Percentiles rank a stretch among this genome's conserved stretches.
Conservation (phyloP, 1,140 invertebrate species). For the Laupala kohalensis region DNA sequence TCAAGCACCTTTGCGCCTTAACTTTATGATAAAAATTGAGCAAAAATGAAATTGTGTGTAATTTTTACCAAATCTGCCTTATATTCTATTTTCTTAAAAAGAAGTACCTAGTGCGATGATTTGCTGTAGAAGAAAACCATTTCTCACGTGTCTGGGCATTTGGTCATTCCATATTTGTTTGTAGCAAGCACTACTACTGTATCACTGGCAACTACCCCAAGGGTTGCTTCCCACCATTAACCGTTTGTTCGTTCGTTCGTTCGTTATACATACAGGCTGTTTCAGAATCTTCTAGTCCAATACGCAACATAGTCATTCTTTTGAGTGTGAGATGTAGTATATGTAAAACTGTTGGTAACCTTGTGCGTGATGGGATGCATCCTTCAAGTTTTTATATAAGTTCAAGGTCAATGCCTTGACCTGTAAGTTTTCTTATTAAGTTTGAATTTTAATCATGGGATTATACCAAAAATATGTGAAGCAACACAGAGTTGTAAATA, state of each 20-base stretch:
- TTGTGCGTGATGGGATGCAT: conserved; percentile 25
- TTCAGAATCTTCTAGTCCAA: conserved; percentile 18
- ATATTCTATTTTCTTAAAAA: conserved; percentile 46
- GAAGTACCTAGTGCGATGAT: conserved; percentile 24
- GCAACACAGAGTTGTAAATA: not conserved
- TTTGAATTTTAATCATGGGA: not conserved
- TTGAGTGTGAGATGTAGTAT: conserved; percentile 36
- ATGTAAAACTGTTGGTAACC: conserved; percentile 34
- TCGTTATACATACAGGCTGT: conserved; percentile 17
- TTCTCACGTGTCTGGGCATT: conserved; percentile 18
- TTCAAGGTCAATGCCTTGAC: not conserved
- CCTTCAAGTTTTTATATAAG: conserved; percentile 10
- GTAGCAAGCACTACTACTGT: conserved; percentile 11
- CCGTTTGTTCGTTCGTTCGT: conserved; percentile 15
- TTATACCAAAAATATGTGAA: not conserved
- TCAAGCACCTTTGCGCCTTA: conserved; percentile 58
- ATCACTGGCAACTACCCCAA: conserved; percentile 16
- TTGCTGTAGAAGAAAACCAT: conserved; percentile 23
- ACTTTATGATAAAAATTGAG: conserved; percentile 39
- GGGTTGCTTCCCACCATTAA: conserved; percentile 17
- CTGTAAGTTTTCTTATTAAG: not conserved
- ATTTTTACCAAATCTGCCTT: conserved; percentile 49
- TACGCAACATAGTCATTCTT: conserved; percentile 18
- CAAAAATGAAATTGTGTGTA: conserved; percentile 42
- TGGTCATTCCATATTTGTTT: conserved; percentile 13